Evolutionary conservation across 2,113 vertebrate species (phyloP), one percentile per base, ranked within the genome.

Genomic region (Phocoena phocoena): DNA sequence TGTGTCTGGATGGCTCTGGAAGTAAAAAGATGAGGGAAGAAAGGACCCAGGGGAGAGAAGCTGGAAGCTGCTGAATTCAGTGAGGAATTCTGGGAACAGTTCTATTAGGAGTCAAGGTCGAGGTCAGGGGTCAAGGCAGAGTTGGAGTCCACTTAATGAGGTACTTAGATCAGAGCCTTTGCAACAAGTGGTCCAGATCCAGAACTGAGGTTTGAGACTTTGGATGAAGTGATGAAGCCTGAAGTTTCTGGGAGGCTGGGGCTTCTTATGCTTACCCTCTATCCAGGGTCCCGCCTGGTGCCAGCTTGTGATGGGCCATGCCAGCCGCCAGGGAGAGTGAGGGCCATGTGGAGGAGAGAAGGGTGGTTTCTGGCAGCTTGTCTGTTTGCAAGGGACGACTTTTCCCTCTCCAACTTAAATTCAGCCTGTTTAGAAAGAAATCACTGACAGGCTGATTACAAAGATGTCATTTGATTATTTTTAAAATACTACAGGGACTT

Each of bases 381-480:
- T 11, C 23, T 58, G 12, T 36, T 31, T 36, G n/a, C 62, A 63
- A 90, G 53, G 15, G 31, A 12, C 47, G 28, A 28, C 31, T 74
- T 50, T 60, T 38, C 33, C 47, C 26, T 21, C 65, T 67, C 65
- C 36, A 17, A 53, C 0, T 8, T 96, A 67, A 47, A 74, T 70
- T 94, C 67, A 86, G 58, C 58, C 67, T 53, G 31, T 67, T 67
- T 80, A 33, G 74, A 68, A 60, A 88, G 36, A 60, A 91, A 68
- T 73, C 31, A 50, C 15, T 74, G 20, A 44, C 38, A 62, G 47
- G 44, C 47, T 96, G 88, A 53, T 91, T 70, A 20, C 8, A 74
- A 62, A 96, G 74, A 74, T 94, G 55, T 38, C 55, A 31, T 67
- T 65, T 73, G 36, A 81, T 86, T 93, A 63, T 74, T 94, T 93